Evolutionary conservation across 37 sponge, comb jelly and placozoan species (phyloP).

Genomic region (Spongilla lacustris): DNA sequence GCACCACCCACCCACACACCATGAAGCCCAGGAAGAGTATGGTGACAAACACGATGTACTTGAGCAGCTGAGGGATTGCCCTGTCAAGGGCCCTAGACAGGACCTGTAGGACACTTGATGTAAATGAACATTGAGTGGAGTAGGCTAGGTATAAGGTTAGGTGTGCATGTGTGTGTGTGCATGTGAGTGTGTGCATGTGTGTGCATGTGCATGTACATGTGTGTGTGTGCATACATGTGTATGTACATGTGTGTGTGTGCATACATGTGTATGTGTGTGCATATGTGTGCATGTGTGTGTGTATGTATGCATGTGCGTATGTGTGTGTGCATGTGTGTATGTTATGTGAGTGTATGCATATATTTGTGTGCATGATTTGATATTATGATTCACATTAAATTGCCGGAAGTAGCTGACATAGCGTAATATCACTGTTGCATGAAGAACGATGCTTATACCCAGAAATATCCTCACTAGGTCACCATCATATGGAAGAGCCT

Average conservation of each 20-base stretch:
- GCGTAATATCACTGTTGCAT: conserved; percentile 39
- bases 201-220: too few relatives aligned
- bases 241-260: too few relatives aligned
- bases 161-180: not conserved
- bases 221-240: too few relatives aligned
- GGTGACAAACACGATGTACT: conserved; percentile 44
- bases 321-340: not conserved
- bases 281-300: too few relatives aligned
- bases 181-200: not conserved
- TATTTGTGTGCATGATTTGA: conserved; percentile 4
- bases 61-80: conserved; percentile 56
- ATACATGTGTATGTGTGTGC: too few relatives aligned
- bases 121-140: too few relatives aligned
- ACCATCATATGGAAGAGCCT: too few relatives aligned
- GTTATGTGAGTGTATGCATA: not conserved
- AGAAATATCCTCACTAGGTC: conserved; percentile 26
- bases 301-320: not conserved
- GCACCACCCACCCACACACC: conserved; percentile 53
- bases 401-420: conserved; percentile 61
- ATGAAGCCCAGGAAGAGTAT: conserved; percentile 57
- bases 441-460: conserved; percentile 45
- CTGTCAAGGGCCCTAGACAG: conserved; percentile 42
- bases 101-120: too few relatives aligned
- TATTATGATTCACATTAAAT: conserved; percentile 29
- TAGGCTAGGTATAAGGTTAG: too few relatives aligned